phyloP scores from a whole-genome alignment of 2,113 vertebrate species.

The Lathamus discolor region DNA sequence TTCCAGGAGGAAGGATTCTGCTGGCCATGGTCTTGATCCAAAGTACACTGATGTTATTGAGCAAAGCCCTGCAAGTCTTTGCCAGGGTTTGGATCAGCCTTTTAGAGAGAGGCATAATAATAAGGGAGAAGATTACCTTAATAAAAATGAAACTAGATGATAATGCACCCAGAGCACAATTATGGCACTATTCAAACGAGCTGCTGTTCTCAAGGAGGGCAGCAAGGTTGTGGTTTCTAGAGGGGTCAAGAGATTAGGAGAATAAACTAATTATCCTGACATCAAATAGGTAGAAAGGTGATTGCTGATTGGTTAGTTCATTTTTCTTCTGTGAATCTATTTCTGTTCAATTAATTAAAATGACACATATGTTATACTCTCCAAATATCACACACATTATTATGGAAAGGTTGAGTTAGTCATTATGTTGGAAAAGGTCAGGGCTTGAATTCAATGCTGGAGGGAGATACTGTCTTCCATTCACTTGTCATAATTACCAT shows the following conservation, averaged over 20 bases:
- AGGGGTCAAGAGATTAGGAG: conserved; percentile 56
- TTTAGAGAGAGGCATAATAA: background rate
- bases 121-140: conserved; percentile 32
- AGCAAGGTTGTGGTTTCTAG: conserved; percentile 51
- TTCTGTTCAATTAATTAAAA: conserved; percentile 75
- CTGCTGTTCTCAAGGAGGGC: background rate
- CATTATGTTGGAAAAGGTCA: conserved; percentile 70
- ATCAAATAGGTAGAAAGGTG: conserved; percentile 48
- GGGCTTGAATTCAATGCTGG: conserved; percentile 60
- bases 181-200: conserved; percentile 9
- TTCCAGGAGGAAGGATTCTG: background rate
- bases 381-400: conserved; percentile 71
- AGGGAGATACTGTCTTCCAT: conserved; percentile 58
- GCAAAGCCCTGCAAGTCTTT: background rate
- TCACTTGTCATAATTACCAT: conserved; percentile 17
- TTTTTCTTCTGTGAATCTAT: conserved; percentile 66
- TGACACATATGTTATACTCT: conserved; percentile 67
- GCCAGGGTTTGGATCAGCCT: background rate
- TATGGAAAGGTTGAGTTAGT: conserved; percentile 71
- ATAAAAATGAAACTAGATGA: conserved; percentile 35
- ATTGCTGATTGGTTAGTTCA: conserved; percentile 52
- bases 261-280: conserved; percentile 66
- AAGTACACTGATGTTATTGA: background rate
- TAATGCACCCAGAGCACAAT: conserved; percentile 15
- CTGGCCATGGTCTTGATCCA: background rate